Percentiles rank a stretch among this genome's conserved stretches.
Conservation (phyloP, 1,140 invertebrate species). For the Anoplophora glabripennis region DNA sequence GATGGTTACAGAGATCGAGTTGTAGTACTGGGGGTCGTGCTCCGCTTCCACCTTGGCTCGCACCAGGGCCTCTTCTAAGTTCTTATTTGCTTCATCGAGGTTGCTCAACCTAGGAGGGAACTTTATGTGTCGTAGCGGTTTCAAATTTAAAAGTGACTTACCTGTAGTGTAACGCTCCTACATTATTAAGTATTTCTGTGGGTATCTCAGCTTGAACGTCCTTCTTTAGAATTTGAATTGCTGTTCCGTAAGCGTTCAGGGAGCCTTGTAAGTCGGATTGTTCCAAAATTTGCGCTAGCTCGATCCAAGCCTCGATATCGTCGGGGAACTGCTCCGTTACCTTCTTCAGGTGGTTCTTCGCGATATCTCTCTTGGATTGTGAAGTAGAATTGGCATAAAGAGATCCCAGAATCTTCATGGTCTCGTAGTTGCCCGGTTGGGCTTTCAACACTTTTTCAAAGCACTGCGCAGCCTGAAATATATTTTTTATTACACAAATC, state of each 20-base stretch:
- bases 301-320: constrained; percentile 99
- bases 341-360: constrained; percentile 86
- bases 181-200: constrained; percentile 97
- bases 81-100: constrained; percentile 78
- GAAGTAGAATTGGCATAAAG: constrained; percentile 90
- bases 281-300: constrained; percentile 96
- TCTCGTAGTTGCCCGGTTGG: constrained; percentile 97
- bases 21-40: constrained; percentile 91
- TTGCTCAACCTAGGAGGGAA: constrained; percentile 63
- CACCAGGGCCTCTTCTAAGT: constrained; percentile 82
- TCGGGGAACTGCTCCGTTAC: constrained; percentile 97
- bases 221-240: constrained; percentile 89
- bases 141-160: constrained; percentile 25
- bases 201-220: constrained; percentile 94
- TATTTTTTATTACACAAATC: constrained; percentile 5
- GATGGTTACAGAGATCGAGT: constrained; percentile 94
- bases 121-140: too few species aligned
- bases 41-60: constrained; percentile 77
- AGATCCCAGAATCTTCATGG: constrained; percentile 98
- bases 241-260: constrained; percentile 89
- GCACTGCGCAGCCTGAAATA: constrained; percentile 85
- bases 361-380: constrained; percentile 88
- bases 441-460: constrained; percentile 98
- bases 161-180: constrained; percentile 90
- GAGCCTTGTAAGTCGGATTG: constrained; percentile 88